These are phyloP conservation scores for Hippolais icterina DNA, from an alignment of 2,113 vertebrate genomes.

Conservation along the genomic window DNA sequence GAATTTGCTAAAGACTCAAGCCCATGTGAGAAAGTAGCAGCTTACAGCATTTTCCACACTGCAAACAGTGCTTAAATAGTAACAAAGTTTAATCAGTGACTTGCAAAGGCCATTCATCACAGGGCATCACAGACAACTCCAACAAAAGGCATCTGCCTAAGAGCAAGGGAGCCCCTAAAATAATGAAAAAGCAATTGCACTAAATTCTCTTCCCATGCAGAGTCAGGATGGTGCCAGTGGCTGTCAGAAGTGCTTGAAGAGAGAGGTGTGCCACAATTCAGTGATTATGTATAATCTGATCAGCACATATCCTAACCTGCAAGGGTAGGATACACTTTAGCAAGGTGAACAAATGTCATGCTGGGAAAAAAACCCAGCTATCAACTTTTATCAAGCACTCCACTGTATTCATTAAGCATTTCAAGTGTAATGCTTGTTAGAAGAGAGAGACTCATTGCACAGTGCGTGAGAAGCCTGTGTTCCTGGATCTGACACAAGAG, in stretches of 20 bases:
- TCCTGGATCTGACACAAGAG: not conserved
- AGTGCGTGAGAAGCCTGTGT: not conserved
- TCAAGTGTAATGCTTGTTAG: slow-evolving; percentile 11
- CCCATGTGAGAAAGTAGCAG: not conserved
- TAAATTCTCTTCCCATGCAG: not conserved
- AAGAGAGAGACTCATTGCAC: not conserved
- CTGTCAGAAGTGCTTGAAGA: not conserved
- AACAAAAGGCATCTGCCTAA: not conserved
- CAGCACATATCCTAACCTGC: not conserved
- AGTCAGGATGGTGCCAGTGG: not conserved
- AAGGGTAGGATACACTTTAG: not conserved
- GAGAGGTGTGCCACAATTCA: not conserved
- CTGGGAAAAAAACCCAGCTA: not conserved
- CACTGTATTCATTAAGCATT: slow-evolving; percentile 12
- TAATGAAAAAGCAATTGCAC: not conserved
- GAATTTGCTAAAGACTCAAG: not conserved
- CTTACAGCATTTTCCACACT: not conserved
- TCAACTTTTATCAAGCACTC: slow-evolving; percentile 26
- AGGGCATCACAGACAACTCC: not conserved
- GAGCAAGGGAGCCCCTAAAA: not conserved
- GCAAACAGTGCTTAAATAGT: not conserved
- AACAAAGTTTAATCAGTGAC: not conserved
- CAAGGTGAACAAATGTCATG: not conserved
- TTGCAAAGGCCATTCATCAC: not conserved
- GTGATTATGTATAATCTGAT: not conserved